Evolutionary conservation across 2,113 vertebrate genomes (phyloP).

Genomic region (Ciconia stormi): DNA sequence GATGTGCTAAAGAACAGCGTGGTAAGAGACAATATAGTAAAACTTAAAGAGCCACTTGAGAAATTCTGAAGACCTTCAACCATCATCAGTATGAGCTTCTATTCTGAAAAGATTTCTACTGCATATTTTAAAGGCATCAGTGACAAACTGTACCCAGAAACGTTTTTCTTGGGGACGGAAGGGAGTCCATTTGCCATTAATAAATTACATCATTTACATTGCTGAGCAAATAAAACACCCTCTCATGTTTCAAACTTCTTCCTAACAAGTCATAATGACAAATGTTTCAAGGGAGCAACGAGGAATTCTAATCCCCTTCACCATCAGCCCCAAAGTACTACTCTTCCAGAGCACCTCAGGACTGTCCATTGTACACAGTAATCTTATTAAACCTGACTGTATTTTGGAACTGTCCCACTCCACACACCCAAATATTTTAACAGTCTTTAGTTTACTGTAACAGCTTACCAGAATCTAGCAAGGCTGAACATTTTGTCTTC

Average conservation of each 20-base stretch:
- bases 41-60: background rate
- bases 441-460: background rate
- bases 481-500: constrained; percentile 44
- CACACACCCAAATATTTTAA: background rate
- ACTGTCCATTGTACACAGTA: background rate
- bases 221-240: background rate
- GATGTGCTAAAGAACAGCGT: background rate
- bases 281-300: background rate
- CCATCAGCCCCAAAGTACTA: fast-evolving
- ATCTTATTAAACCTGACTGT: fast-evolving
- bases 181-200: background rate
- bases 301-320: background rate
- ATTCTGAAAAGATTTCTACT: background rate
- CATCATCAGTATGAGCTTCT: background rate
- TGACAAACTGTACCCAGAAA: background rate
- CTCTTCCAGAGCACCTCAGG: background rate
- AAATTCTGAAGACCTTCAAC: background rate
- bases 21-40: background rate
- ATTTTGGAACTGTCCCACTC: background rate
- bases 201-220: background rate
- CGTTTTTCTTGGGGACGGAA: background rate
- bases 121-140: background rate
- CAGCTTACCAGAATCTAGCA: constrained; percentile 50
- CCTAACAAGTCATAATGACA: background rate
- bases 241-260: background rate